Evolutionary conservation across 2,888 invertebrate genomes (phyloP), one percentile per base, ranked within the genome.

Genomic region (Matsumyia berberina): DNA sequence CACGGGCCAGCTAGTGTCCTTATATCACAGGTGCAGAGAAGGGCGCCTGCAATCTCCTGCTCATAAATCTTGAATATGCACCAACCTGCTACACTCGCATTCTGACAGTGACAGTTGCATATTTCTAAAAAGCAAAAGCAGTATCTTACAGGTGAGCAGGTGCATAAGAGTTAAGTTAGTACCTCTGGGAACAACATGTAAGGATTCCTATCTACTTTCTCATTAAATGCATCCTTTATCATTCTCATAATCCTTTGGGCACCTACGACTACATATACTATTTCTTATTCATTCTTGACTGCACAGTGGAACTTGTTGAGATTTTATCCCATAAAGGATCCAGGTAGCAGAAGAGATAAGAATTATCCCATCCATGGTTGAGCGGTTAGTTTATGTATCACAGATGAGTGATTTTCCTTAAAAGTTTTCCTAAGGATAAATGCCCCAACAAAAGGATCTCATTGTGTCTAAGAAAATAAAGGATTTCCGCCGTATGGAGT

Each of bases 351-450:
- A n/a, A 49, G 31, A 44, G 24, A 55, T 33, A 42, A 24, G 35
- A 44, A 70, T 55, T 77, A 77, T 62, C 53, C 42, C 70, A 62
- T 44, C 53, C 77, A 62, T 19, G 55, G 77, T 55, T 70, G 55
- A 55, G 60, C 53, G 70, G 51, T 44, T 77, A 53, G 69, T 69
- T 69, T 69, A 77, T 77, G 77, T 77, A 29, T 60, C 70, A 69
- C 44, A 77, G 60, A 60, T 39, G 77, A 70, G 60, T 19, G 69
- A 53, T 24, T 44, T 62, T 44, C 51, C 42, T 51, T n/a, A 77
- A 77, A 24, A 69, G 35, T 69, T 77, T 55, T 55, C 37, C 60
- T 24, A 12, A 51, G 60, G 35, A 37, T 24, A 60, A 77, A 53
- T 51, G 62, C 72, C 33, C 35, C 12, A 24, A 12, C 7, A 17